Conservation (phyloP, 2,888 invertebrate genomes). For the Temnothorax unifasciatus region DNA sequence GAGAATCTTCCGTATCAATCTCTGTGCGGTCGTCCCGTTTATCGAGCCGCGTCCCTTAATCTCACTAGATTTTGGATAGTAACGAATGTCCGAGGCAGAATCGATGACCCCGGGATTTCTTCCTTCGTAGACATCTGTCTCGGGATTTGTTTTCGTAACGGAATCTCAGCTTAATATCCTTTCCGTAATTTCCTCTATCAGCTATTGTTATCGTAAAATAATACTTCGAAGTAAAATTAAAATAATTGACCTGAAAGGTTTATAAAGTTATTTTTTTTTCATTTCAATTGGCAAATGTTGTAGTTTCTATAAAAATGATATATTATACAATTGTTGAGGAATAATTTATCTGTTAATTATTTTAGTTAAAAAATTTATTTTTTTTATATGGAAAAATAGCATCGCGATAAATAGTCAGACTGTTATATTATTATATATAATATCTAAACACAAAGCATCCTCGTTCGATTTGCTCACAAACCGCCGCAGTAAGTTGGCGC, state of each 20-base stretch:
- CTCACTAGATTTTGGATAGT: constrained; percentile 70
- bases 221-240: constrained; percentile 1
- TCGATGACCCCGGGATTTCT: constrained; percentile 57
- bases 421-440: background rate
- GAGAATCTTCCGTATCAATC: constrained; percentile 80
- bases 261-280: background rate
- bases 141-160: constrained; percentile 61
- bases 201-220: background rate
- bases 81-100: constrained; percentile 68
- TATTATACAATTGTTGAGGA: background rate
- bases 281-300: background rate
- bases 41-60: constrained; percentile 71
- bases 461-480: background rate
- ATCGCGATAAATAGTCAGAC: background rate
- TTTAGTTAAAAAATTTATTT: background rate
- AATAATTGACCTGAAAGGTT: background rate
- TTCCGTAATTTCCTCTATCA: background rate
- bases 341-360: background rate
- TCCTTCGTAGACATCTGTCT: constrained; percentile 58
- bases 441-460: constrained; percentile 9
- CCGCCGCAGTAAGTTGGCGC: constrained; percentile 2
- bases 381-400: background rate
- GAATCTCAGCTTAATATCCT: constrained; percentile 62
- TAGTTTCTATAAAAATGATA: background rate
- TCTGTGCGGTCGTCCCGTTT: constrained; percentile 72